phyloP scores from a whole-genome alignment of 1,140 invertebrate genomes.

The Prorops nasuta region DNA sequence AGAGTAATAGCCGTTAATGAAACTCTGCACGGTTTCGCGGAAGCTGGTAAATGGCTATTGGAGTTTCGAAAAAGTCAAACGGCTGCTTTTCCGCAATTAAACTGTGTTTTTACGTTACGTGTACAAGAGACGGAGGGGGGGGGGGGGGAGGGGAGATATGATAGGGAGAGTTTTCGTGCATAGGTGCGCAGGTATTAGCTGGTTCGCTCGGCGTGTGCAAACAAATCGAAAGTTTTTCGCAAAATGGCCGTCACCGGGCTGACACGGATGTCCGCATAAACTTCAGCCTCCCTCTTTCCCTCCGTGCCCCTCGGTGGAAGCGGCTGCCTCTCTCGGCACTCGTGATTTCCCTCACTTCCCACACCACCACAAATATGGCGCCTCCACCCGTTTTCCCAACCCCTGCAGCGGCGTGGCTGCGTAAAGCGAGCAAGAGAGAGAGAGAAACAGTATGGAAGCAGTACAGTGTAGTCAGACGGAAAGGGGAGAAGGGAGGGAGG shows the following conservation, averaged over 20 bases:
- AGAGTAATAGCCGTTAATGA: no score
- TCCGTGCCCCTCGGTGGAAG: slow-evolving; percentile 9
- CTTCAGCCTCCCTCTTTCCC: slow-evolving; percentile 23
- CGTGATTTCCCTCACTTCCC: slow-evolving; percentile 54
- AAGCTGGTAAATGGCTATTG: no score
- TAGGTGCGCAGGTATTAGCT: slow-evolving; percentile 45
- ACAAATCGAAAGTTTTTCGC: slow-evolving; percentile 57
- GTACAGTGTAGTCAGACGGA: neutral
- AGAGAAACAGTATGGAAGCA: slow-evolving; percentile 14
- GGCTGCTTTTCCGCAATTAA: no score
- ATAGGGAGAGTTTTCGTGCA: slow-evolving; percentile 33
- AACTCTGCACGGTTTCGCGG: no score
- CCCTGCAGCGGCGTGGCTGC: slow-evolving; percentile 32
- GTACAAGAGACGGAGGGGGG: slow-evolving; percentile 5
- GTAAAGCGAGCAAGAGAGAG: slow-evolving; percentile 27
- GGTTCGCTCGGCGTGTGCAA: slow-evolving; percentile 35
- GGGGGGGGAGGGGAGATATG: neutral
- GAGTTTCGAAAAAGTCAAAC: no score
- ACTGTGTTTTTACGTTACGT: no score
- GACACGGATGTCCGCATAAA: slow-evolving; percentile 53
- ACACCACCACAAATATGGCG: slow-evolving; percentile 57
- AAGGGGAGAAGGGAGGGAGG: slow-evolving; percentile 15
- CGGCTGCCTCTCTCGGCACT: slow-evolving; percentile 40
- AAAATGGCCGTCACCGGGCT: slow-evolving; percentile 57
- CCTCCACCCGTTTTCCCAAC: slow-evolving; percentile 52